phyloP scores from a whole-genome alignment of 2,113 vertebrate species.

The Ailurus styani region DNA sequence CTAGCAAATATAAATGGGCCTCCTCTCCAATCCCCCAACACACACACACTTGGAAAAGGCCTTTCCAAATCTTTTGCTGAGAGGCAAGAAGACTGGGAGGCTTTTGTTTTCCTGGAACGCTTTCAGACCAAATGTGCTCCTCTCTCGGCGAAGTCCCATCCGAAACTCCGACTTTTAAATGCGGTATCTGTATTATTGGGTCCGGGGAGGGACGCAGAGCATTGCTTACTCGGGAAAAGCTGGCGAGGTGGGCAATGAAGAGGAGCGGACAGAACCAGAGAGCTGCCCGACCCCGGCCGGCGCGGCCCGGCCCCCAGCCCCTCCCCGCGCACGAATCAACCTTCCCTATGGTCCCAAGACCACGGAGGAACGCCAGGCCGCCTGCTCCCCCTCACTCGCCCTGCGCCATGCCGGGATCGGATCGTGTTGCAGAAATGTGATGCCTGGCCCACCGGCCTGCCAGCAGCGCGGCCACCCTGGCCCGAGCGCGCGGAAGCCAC shows the following conservation, averaged over 20 bases:
- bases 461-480: constrained; percentile 2
- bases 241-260: background rate
- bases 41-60: background rate
- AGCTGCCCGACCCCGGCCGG: accelerated
- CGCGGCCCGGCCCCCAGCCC: accelerated
- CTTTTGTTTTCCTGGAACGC: background rate
- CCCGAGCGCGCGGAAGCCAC: background rate
- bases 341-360: no score
- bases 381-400: background rate
- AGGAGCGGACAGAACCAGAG: background rate
- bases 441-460: background rate
- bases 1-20: background rate
- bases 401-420: background rate
- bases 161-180: background rate
- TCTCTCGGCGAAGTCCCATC: background rate
- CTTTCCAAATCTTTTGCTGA: background rate
- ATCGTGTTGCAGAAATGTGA: constrained; percentile 64
- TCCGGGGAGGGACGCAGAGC: background rate
- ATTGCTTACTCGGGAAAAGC: background rate
- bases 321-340: accelerated
- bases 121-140: background rate
- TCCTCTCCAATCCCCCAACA: background rate
- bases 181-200: background rate
- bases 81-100: background rate
- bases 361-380: accelerated